These are phyloP conservation scores for Thamnophis sirtalis DNA, from an alignment of 2,113 vertebrate genomes.

Conservation along the genomic window DNA sequence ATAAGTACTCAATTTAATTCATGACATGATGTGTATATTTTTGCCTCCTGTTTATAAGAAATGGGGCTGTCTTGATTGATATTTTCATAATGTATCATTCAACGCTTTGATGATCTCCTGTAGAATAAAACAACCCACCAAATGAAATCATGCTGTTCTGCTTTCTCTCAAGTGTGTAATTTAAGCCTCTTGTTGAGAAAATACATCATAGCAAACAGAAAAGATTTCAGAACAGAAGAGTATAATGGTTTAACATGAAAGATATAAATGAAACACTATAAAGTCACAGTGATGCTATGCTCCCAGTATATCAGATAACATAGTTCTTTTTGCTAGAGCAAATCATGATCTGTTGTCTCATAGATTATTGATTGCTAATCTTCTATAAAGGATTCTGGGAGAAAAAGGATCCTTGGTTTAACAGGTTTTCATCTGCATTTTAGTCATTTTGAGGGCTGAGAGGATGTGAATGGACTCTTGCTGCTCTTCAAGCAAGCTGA, in stretches of 20 bases:
- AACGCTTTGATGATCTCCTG: conserved; percentile 21
- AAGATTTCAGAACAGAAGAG: not conserved
- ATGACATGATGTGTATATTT: not conserved
- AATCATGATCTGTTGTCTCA: not conserved
- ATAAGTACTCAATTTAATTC: conserved; percentile 4
- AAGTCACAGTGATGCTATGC: not conserved
- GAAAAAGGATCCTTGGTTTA: not conserved
- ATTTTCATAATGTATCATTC: not conserved
- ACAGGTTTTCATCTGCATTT: not conserved
- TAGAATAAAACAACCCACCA: not conserved
- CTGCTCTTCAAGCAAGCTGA: not conserved
- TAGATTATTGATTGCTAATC: not conserved
- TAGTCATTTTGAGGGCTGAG: not conserved
- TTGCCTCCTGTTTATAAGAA: conserved; percentile 22
- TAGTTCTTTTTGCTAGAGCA: not conserved
- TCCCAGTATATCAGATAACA: not conserved
- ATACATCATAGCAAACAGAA: not conserved
- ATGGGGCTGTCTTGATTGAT: not conserved
- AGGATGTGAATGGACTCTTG: not conserved
- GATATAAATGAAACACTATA: not conserved
- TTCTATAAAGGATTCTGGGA: not conserved
- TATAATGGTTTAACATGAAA: not conserved
- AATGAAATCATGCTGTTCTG: conserved; percentile 5
- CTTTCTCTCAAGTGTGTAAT: not conserved
- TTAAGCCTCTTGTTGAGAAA: conserved; percentile 5